Evolutionary conservation across 2,888 invertebrate species (phyloP).

Genomic region (Dasypogon diadema): DNA sequence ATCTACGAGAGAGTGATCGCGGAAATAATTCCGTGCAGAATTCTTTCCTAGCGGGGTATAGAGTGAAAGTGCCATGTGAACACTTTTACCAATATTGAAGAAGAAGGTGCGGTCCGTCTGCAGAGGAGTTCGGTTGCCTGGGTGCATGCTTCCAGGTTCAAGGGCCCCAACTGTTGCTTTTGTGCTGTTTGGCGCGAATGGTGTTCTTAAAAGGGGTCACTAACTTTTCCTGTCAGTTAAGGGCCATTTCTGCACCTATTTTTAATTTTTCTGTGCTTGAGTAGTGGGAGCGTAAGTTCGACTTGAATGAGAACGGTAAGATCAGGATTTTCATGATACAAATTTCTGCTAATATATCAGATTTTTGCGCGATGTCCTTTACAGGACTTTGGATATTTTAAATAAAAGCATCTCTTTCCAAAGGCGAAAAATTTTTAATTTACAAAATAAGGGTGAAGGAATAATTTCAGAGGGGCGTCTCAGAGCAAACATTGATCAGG

Average conservation of each 20-base stretch:
- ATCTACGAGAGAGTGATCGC: background rate
- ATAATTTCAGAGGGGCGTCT: too few species aligned
- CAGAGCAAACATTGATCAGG: too few species aligned
- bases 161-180: background rate
- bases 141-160: constrained; percentile 19
- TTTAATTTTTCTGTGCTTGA: background rate
- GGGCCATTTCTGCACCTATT: constrained; percentile 9
- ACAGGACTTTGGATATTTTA: too few species aligned
- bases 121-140: background rate
- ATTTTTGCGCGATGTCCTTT: too few species aligned
- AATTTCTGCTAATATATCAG: too few species aligned
- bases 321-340: too few species aligned
- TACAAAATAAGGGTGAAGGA: too few species aligned
- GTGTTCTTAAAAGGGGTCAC: too few species aligned
- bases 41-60: background rate
- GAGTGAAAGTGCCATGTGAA: constrained; percentile 14
- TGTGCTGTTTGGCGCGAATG: background rate
- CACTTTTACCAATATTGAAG: background rate
- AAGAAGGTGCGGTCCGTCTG: background rate
- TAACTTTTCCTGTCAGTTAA: constrained; percentile 22
- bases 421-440: too few species aligned
- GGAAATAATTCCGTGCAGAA: background rate
- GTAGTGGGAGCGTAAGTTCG: background rate
- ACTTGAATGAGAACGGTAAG: background rate
- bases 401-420: too few species aligned